Percentiles rank a stretch among this genome's conserved stretches.
Conservation (phyloP, 2,113 vertebrate species). For the Pipa parva region DNA sequence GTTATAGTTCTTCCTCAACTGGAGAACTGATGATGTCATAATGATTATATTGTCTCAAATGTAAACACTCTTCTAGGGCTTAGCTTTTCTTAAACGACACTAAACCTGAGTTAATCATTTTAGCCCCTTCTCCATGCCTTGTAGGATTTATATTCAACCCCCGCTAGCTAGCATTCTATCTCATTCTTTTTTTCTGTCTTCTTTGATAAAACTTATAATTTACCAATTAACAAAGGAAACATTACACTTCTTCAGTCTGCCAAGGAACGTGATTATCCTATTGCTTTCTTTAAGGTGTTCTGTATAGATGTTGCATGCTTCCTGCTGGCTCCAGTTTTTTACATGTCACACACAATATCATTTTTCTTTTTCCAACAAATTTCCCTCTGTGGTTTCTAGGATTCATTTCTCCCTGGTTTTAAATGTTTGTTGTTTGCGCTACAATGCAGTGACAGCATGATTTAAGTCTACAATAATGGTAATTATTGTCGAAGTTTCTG, state of each 20-base stretch:
- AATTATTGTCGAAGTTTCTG: constrained; percentile 20
- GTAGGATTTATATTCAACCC: constrained; percentile 30
- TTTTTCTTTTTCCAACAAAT: constrained; percentile 9
- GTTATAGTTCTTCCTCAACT: no score
- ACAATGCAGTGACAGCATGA: constrained; percentile 10
- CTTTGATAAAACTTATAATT: constrained; percentile 37
- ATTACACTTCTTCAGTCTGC: constrained; percentile 21
- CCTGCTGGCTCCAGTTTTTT: constrained; percentile 4
- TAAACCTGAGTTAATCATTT: constrained; percentile 1
- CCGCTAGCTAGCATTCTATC: constrained; percentile 16
- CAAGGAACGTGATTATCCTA: constrained; percentile 31
- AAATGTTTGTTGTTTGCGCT: constrained; percentile 20
- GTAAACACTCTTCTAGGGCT: not conserved
- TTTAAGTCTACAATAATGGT: constrained; percentile 13
- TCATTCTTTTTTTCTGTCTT: constrained; percentile 27
- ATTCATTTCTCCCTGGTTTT: constrained; percentile 9
- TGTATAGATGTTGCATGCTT: constrained; percentile 14
- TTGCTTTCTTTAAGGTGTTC: constrained; percentile 29
- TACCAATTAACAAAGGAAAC: constrained; percentile 35
- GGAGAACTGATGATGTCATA: no score
- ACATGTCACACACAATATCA: constrained; percentile 21
- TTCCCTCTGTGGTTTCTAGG: not conserved
- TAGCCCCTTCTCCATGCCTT: constrained; percentile 5
- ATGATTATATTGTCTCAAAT: no score
- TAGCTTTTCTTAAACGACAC: no score